Base-by-base conservation (phyloP, 2,797 vertebrate species). In the Acomys russatus region DNA sequence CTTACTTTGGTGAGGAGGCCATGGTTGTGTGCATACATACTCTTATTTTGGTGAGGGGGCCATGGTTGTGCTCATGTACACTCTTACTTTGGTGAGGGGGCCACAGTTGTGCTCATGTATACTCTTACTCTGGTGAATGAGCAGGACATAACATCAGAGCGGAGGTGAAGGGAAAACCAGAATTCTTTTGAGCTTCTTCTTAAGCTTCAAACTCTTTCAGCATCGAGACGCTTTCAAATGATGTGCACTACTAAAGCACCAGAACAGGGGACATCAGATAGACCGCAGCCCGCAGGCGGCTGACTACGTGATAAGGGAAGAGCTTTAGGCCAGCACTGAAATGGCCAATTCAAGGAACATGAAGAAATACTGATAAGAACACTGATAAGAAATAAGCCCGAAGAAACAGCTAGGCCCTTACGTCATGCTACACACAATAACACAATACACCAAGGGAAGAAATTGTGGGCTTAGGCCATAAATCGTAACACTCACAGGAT, bases 21-120 rank as follows among this genome's bases (percentile, higher is more conserved):
- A 80, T 2, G n/a, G 54, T 14, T 59, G 77, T 56, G 18, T 2
- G n/a, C 51, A n/a, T 23, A 56, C 14, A 35, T 11, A 17, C 28
- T 84, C n/a, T 38, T 33, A 77, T 22, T 51, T 77, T 30, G 33
- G 54, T 1, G 5, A 35, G 54, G 12, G 20, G 35, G 54, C 20
- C 20, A 80, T 2, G n/a, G 54, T 14, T 59, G 77, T 56, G 18
- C 5, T 59, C 51, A n/a, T 23, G 18, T 76, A 44, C 44, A 44
- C 44, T 44, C 44, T 44, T 44, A 44, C 44, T 44, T 44, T 44
- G 44, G 44, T 44, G 44, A 44, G 44, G 44, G 44, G 44, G 2
- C 35, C 4, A 17, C 1, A 0, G n/a, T 0, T 73, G n/a, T 74
- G 22, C 12, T 63, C 79, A 82, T 8, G 7, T 15, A 30, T 2